Evolutionary conservation across 2,797 vertebrate species (phyloP).

Genomic region (Falco rusticolus): DNA sequence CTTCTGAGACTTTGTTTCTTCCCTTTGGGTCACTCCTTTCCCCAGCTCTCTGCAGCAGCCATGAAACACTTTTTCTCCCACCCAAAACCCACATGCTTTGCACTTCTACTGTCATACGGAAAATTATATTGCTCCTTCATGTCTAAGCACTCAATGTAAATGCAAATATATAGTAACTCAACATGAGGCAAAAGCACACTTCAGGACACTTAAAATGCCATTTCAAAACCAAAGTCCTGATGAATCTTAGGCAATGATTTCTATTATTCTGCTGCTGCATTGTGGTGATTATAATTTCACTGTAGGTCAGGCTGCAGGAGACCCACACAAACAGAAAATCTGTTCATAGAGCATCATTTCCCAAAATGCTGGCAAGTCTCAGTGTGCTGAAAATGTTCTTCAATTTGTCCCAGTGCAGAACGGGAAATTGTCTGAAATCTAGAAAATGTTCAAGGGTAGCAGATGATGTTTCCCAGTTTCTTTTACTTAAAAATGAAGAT

Average conservation of each 20-base stretch:
- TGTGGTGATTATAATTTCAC: constrained; percentile 1
- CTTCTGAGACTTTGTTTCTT: not conserved
- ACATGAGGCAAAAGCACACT: constrained; percentile 1
- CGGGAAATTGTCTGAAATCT: not conserved
- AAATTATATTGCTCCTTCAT: not conserved
- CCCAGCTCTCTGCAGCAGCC: not conserved
- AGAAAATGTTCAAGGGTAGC: not conserved
- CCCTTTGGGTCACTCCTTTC: not conserved
- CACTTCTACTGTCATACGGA: not conserved
- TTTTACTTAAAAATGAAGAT: not conserved
- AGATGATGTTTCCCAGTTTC: not conserved
- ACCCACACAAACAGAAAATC: not conserved
- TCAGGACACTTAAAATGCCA: not conserved
- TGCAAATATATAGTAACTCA: constrained; percentile 5
- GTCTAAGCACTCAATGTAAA: not conserved
- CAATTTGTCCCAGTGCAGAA: not conserved
- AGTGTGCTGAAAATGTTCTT: not conserved
- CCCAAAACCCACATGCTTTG: not conserved
- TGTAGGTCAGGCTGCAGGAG: not conserved
- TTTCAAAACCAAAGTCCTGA: not conserved
- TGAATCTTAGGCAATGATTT: not conserved
- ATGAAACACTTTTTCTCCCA: not conserved
- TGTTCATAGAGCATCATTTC: not conserved
- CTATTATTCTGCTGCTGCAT: not conserved
- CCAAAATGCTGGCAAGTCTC: not conserved